Evolutionary conservation across 1,140 invertebrate genomes (phyloP), one percentile per base, ranked within the genome.

Genomic region (Catajapyx aquilonaris): DNA sequence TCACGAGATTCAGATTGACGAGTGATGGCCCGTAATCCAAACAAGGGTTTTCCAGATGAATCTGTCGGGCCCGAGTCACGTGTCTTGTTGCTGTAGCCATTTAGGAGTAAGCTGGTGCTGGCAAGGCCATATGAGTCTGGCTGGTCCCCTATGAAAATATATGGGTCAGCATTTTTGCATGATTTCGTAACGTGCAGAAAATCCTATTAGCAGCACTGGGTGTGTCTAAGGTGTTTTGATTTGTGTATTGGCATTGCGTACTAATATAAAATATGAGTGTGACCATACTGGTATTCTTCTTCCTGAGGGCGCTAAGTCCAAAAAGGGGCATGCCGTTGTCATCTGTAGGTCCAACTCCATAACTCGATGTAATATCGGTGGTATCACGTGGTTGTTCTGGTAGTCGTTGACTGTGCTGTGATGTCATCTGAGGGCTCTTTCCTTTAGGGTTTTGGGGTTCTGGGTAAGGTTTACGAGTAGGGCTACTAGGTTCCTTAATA

Each of bases 281-380:
- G 23, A 28, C 23, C 7, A 13, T 28, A 28, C 7, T 28, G 7
- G 13, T 28, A 28, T 16, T 35, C 34, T 34, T 23, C 22, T 45
- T 69, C 41, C 73, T 63, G 28, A 81, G 59, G 23, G 76, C 77
- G 48, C 67, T 66, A 34, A 80, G 63, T 23, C 76, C 77, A 53
- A 80, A 80, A 17, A 81, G 57, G 4, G 76, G 76, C 37, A 64
- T 58, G n/a, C 76, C 76, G 45, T 77, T 68, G 42, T 77, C 74
- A 50, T 81, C 77, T 4, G 74, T 73, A 25, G 80, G 79, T 3
- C 76, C 77, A 2, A 78, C 71, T 1, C 80, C 78, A 52, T 83
- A 83, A 50, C 77, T 75, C 1, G 78, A 80, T 5, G 73, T 78
- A 31, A 81, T 73, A 21, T 68, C 65, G 51, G 76, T 71, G 3